phyloP scores from a whole-genome alignment of 1,140 invertebrate species.

The Leptonema lineaticorne region DNA sequence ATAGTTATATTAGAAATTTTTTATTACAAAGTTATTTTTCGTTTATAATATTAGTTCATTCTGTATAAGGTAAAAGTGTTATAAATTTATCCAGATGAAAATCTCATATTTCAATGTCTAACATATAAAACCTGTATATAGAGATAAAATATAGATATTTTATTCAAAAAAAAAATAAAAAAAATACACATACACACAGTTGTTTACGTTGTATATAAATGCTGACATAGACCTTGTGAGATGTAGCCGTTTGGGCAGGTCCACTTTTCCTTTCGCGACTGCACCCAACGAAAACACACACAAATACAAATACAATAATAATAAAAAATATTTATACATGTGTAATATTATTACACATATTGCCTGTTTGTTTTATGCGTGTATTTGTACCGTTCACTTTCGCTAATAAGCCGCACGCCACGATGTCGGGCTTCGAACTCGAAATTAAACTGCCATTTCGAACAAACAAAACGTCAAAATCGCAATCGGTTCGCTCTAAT shows the following conservation, averaged over 20 bases:
- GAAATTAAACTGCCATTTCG: conserved; percentile 4
- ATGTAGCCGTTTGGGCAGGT: conserved; percentile 28
- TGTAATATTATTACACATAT: no score
- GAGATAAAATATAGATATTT: background rate
- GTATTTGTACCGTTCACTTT: conserved; percentile 35
- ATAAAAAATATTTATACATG: background rate
- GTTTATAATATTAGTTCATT: background rate
- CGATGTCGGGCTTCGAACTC: no score
- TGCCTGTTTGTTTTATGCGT: no score
- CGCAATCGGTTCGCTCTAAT: background rate
- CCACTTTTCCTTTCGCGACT: conserved; percentile 41
- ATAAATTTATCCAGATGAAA: no score
- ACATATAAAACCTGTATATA: no score
- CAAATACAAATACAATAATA: background rate
- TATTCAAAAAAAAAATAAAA: background rate
- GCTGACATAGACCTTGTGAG: conserved; percentile 40
- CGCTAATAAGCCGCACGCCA: conserved; percentile 22
- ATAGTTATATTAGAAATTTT: no score
- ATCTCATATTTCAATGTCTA: no score
- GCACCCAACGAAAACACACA: conserved; percentile 28
- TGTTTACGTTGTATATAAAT: background rate
- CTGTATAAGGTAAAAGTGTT: background rate
- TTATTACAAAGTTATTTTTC: no score
- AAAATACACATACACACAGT: background rate
- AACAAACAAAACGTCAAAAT: background rate